Percentiles rank a stretch among this genome's conserved stretches.
These are phyloP conservation scores for Morone chrysops DNA, from an alignment of 2,113 vertebrate genomes.

Conservation along the genomic window DNA sequence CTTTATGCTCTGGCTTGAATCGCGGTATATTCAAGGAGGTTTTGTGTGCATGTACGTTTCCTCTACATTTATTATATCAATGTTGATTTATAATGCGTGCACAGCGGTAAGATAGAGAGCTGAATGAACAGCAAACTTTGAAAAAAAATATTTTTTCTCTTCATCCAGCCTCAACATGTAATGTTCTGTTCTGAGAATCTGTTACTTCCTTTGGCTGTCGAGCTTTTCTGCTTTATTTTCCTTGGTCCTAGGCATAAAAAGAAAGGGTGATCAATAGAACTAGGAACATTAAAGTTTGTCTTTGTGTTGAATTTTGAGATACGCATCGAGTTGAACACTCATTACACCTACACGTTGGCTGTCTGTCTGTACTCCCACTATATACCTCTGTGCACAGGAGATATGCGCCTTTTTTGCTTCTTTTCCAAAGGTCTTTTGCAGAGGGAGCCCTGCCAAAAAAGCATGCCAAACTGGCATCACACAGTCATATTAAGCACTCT, in stretches of 20 bases:
- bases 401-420: slow-evolving; percentile 55
- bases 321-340: slow-evolving; percentile 29
- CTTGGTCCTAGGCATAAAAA: slow-evolving; percentile 27
- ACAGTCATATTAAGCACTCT: slow-evolving; percentile 55
- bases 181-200: neutral
- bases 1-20: neutral
- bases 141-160: slow-evolving; percentile 11
- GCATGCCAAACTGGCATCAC: slow-evolving; percentile 61
- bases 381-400: slow-evolving; percentile 45
- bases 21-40: neutral
- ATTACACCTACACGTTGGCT: slow-evolving; percentile 59
- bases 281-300: slow-evolving; percentile 37
- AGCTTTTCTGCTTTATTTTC: neutral
- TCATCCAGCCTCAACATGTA: slow-evolving; percentile 5
- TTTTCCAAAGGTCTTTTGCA: slow-evolving; percentile 39
- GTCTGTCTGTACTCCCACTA: slow-evolving; percentile 52
- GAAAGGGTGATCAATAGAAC: slow-evolving; percentile 47
- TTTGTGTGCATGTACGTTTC: neutral
- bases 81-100: neutral
- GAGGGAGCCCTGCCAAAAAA: slow-evolving; percentile 41
- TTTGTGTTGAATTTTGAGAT: slow-evolving; percentile 39
- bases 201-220: slow-evolving; percentile 20
- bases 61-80: neutral
- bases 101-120: neutral
- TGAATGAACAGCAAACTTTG: neutral